Evolutionary conservation across 2,797 vertebrate genomes (phyloP).

Genomic region (Bradypodion pumilum): DNA sequence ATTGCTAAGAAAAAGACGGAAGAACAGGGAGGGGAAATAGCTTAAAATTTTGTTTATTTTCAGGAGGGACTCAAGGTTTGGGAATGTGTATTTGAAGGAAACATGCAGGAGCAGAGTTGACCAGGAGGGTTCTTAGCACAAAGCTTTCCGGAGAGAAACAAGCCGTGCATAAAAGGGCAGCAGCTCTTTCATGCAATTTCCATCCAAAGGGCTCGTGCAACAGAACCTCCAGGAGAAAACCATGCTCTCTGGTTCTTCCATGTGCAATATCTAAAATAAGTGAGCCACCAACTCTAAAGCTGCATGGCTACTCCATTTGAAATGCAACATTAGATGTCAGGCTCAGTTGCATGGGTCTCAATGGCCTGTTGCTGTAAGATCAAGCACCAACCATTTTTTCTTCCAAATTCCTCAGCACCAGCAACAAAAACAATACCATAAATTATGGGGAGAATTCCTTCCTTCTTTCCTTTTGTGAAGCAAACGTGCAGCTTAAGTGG

Average conservation of each 20-base stretch:
- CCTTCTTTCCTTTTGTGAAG: not conserved
- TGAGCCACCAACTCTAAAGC: constrained; percentile 8
- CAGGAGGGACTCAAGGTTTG: not conserved
- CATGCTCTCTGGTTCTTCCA: not conserved
- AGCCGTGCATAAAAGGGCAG: not conserved
- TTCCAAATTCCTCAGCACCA: constrained; percentile 52
- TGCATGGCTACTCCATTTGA: not conserved
- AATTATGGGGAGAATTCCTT: constrained; percentile 34
- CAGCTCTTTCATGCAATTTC: not conserved
- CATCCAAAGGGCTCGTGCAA: not conserved
- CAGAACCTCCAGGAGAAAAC: not conserved
- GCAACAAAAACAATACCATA: constrained; percentile 54
- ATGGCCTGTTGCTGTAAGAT: constrained; percentile 34
- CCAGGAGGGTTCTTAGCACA: not conserved
- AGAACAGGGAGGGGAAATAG: not conserved
- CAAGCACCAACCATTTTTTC: constrained; percentile 18
- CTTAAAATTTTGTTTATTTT: not conserved
- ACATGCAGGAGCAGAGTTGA: not conserved
- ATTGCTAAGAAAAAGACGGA: not conserved
- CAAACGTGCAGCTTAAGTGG: constrained; percentile 59
- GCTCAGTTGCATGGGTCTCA: constrained; percentile 39
- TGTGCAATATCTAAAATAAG: not conserved
- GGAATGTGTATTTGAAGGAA: not conserved
- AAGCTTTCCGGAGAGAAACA: not conserved
- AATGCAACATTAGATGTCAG: not conserved